Base-by-base conservation (phyloP, 1,140 invertebrate genomes). In the Rhyzopertha dominica region DNA sequence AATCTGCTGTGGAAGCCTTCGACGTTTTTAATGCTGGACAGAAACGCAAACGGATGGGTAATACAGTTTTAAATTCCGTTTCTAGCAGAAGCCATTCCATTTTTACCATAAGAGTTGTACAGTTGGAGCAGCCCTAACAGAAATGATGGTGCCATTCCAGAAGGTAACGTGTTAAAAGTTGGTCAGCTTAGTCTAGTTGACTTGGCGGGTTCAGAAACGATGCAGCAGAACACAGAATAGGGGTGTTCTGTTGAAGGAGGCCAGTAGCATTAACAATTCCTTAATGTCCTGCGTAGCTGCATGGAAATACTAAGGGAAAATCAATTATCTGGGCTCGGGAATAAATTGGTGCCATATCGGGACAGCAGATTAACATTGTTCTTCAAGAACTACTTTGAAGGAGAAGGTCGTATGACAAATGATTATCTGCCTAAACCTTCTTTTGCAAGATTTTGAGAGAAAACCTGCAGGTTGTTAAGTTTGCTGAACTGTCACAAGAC, bases 301-400 rank as follows among this genome's bases (percentile, higher is more conserved):
- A 74, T 99, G 55, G 95, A 98, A 68, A 78, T 83, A 32, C 72
- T 98, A 20, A 70, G 93, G 30, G 93, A 96, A 57, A 98, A 97
- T 68, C 95, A 95, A 66, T 71, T 74, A 26, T 74, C 70, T 10
- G 76, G 75, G n/a, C n/a, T n/a, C 30, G 65, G 69, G 0, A 80
- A 72, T 30, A 78, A 74, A 61, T 82, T 90, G 62, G 88, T 97
- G 2, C 94, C 95, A 0, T 99, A 97, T 69, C 69, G 96, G 18
- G 94, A 98, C 61, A 91, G 90, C 0, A 93, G 95, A 62, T 75
- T 99, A 1, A 99, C 96, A 2, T 87, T 95, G 69, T 75, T 98
- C 30, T 98, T 99, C 63, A 98, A 98, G 68, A 96, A 88, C 62
- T 99, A 90, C 68, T 98, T 99, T 70, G 96, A 98, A 68, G 95